A percentile compares a stretch with the other conserved stretches of the same genome.
phyloP scores from a whole-genome alignment of 2,797 vertebrate species.

The Columba guinea region DNA sequence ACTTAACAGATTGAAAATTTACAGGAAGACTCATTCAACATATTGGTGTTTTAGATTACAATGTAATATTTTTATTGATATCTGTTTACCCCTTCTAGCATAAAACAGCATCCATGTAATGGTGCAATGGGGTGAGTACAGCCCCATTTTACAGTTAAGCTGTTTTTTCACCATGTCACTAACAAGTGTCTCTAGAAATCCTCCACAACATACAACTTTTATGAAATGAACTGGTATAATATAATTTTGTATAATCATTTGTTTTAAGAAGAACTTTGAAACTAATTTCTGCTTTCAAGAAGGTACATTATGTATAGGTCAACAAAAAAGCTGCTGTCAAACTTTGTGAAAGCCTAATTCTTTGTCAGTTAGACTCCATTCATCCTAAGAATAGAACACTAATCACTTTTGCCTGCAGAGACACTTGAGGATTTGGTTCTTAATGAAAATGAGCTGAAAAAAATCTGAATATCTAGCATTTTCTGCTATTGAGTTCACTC shows the following conservation, averaged over 20 bases:
- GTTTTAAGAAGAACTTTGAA: constrained; percentile 3
- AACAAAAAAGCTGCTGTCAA: constrained; percentile 50
- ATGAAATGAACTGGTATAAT: background rate
- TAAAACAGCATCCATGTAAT: background rate
- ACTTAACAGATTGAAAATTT: background rate
- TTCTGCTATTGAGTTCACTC: constrained; percentile 48
- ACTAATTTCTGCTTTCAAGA: background rate
- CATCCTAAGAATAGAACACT: constrained; percentile 67
- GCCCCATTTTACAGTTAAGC: background rate
- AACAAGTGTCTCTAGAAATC: background rate
- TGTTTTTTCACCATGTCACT: background rate
- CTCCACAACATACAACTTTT: background rate
- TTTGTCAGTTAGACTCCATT: constrained; percentile 50
- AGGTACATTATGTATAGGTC: constrained; percentile 23
- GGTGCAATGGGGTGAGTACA: background rate
- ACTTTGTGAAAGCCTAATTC: constrained; percentile 48
- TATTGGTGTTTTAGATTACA: background rate
- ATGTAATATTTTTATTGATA: background rate
- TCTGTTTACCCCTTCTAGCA: background rate
- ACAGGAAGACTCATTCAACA: background rate
- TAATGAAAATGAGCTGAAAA: constrained; percentile 63
- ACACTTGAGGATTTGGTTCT: constrained; percentile 52
- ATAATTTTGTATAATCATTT: background rate
- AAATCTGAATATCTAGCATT: constrained; percentile 26
- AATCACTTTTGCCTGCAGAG: constrained; percentile 70